These are phyloP conservation scores for Pimephales promelas DNA, from an alignment of 2,113 vertebrate species.

Conservation along the genomic window DNA sequence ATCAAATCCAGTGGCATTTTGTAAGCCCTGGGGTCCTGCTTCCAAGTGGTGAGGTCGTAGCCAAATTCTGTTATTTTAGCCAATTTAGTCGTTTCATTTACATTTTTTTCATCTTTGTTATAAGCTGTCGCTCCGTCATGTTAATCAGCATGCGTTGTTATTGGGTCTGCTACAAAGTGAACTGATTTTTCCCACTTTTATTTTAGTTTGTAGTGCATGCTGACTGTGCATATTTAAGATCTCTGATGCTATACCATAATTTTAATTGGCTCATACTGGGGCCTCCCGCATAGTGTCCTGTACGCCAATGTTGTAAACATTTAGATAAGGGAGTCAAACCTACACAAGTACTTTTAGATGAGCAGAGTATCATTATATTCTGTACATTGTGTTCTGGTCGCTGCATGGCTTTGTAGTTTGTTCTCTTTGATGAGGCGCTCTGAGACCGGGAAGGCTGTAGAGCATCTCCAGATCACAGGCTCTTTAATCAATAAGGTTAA, in stretches of 20 bases:
- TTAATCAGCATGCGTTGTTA: neutral
- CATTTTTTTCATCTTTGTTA: no score
- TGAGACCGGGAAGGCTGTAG: conserved; percentile 47
- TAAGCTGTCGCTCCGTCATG: neutral
- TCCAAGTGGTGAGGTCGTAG: neutral
- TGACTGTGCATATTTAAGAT: neutral
- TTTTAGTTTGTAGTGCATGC: neutral
- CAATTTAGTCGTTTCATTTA: neutral
- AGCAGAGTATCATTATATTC: conserved; percentile 32
- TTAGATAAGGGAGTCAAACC: neutral
- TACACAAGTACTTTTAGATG: no score
- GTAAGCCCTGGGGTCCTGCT: neutral
- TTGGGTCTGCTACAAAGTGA: neutral
- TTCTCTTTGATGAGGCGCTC: conserved; percentile 61
- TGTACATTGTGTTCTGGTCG: conserved; percentile 33
- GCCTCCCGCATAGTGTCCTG: neutral
- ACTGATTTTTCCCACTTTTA: neutral
- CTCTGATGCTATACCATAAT: neutral
- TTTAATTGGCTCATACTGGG: neutral
- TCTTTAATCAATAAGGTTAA: conserved; percentile 70
- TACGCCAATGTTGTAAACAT: neutral
- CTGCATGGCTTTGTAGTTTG: conserved; percentile 54
- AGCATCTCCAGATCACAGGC: conserved; percentile 62
- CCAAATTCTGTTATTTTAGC: neutral
- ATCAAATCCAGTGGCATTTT: neutral